A percentile compares a stretch with the other conserved stretches of the same genome.
Evolutionary conservation across 2,797 vertebrate genomes (phyloP).

Genomic region (Brachyalestes nurse): DNA sequence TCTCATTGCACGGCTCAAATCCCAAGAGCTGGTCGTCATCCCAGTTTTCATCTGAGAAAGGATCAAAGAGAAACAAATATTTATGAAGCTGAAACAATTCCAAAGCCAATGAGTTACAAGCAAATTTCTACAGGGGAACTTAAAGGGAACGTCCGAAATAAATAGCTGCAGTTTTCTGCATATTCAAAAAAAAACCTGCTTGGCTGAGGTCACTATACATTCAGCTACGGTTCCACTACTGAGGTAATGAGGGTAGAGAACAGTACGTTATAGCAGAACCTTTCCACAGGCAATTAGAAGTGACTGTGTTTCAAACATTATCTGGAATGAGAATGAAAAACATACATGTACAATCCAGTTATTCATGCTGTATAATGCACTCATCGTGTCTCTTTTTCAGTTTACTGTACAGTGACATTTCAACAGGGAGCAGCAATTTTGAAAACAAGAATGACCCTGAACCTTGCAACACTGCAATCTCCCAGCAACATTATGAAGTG

Average conservation of each 20-base stretch:
- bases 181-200: not conserved
- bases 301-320: conserved; percentile 4
- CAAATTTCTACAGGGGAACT: not conserved
- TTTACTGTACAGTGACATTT: conserved; percentile 34
- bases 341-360: not conserved
- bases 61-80: conserved; percentile 47
- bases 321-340: conserved; percentile 7
- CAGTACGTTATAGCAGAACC: not conserved
- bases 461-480: conserved; percentile 53
- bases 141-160: not conserved
- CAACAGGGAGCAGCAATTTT: conserved; percentile 44
- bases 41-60: conserved; percentile 88
- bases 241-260: conserved; percentile 22
- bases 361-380: conserved; percentile 10
- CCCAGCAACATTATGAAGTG: conserved; percentile 49
- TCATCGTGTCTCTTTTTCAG: conserved; percentile 7
- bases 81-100: conserved; percentile 12
- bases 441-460: conserved; percentile 54
- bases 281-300: conserved; percentile 16
- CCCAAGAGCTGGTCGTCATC: conserved; percentile 89
- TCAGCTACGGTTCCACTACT: conserved; percentile 5
- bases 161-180: not conserved
- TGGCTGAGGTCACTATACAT: not conserved
- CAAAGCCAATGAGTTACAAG: not conserved
- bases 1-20: conserved; percentile 91